phyloP scores from a whole-genome alignment of 2,888 invertebrate species.

The Deilephila elpenor region DNA sequence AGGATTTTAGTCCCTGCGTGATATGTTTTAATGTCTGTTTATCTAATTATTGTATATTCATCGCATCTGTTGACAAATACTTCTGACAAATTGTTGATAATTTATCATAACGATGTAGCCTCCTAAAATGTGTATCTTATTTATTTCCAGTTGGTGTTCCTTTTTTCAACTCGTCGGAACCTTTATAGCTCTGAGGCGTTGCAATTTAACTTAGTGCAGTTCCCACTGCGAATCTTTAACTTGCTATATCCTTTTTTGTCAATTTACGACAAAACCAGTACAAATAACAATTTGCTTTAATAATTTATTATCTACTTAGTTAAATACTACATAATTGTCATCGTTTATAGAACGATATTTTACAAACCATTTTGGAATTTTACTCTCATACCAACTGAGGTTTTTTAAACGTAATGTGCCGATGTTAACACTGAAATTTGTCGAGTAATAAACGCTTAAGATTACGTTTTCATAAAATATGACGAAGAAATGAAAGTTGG shows the following conservation, averaged over 20 bases:
- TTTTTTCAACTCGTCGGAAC: not conserved
- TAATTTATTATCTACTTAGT: not conserved
- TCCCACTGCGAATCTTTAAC: not conserved
- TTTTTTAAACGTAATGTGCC: constrained; percentile 38
- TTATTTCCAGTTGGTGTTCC: not conserved
- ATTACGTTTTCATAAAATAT: constrained; percentile 29
- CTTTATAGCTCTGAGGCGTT: not conserved
- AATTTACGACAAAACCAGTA: not conserved
- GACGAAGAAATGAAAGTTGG: constrained; percentile 21
- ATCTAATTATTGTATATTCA: no score
- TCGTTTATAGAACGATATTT: constrained; percentile 10
- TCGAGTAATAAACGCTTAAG: constrained; percentile 41
- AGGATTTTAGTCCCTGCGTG: no score
- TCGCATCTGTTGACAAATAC: no score
- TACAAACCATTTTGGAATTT: constrained; percentile 41
- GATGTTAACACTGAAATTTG: constrained; percentile 50
- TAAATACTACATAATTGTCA: constrained; percentile 14
- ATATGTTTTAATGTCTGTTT: no score
- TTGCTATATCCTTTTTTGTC: not conserved
- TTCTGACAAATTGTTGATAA: no score
- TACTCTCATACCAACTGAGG: constrained; percentile 48
- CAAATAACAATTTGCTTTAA: not conserved
- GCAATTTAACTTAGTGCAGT: not conserved
- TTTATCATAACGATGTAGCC: no score
- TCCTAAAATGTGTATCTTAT: not conserved